Conservation (phyloP, 1,140 invertebrate genomes). For the Luehdorfia chinensis region DNA sequence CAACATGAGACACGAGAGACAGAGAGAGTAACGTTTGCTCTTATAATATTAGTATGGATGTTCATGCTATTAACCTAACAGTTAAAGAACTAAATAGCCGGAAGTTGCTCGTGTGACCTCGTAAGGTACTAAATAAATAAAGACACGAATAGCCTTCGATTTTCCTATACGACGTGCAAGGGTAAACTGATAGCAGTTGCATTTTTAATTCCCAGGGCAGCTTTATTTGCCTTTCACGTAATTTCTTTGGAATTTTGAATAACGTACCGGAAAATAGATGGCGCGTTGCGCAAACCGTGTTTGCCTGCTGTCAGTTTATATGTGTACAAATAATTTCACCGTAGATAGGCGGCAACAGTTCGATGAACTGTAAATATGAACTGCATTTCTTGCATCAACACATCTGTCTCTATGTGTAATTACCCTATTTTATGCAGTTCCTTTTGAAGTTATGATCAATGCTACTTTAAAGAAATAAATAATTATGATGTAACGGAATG, state of each 20-base stretch:
- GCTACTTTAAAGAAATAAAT: background rate
- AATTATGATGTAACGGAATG: background rate
- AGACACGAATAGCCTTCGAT: background rate
- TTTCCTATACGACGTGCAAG: background rate
- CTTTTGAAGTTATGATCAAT: background rate
- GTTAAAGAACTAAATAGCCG: too few relatives aligned
- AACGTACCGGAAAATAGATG: slow-evolving; percentile 7
- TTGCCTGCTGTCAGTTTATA: slow-evolving; percentile 13
- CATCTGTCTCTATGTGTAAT: slow-evolving; percentile 9
- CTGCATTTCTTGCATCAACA: slow-evolving; percentile 19
- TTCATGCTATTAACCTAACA: background rate
- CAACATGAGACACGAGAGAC: too few relatives aligned
- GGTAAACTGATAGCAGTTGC: slow-evolving; percentile 8
- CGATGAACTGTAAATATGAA: slow-evolving; percentile 20
- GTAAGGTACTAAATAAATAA: slow-evolving; percentile 4
- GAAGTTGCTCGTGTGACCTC: too few relatives aligned
- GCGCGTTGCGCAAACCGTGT: slow-evolving; percentile 2
- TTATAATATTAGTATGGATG: background rate
- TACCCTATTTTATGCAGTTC: slow-evolving; percentile 11
- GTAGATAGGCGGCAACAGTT: slow-evolving; percentile 9
- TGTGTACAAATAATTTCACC: slow-evolving; percentile 17
- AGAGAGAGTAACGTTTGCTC: background rate
- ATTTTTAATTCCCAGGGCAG: slow-evolving; percentile 13
- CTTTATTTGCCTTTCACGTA: slow-evolving; percentile 11
- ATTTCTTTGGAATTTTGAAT: slow-evolving; percentile 11